Percentiles rank a stretch among this genome's conserved stretches.
Conservation (phyloP, 2,888 invertebrate genomes). For the Bembecia ichneumoniformis region DNA sequence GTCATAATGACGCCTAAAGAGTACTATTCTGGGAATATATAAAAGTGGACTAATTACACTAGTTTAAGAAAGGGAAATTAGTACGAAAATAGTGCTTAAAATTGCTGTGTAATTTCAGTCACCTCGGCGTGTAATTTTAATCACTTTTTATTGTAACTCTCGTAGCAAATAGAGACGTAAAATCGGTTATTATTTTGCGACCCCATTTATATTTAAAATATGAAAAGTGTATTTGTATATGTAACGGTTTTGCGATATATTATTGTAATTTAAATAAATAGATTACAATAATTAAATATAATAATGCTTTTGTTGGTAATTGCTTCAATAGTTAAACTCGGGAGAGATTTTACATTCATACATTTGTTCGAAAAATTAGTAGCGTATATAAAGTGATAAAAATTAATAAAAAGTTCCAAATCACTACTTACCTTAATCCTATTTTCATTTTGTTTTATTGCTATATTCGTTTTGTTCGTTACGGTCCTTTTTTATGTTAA, state of each 20-base stretch:
- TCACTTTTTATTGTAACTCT: neutral
- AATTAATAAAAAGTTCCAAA: too few species aligned
- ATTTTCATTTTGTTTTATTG: too few species aligned
- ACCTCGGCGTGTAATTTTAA: neutral
- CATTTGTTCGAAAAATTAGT: too few species aligned
- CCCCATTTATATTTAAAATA: neutral
- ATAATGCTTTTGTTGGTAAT: too few species aligned
- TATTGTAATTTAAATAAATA: neutral
- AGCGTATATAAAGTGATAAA: too few species aligned
- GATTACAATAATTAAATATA: too few species aligned
- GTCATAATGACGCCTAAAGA: neutral
- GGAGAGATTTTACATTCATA: too few species aligned
- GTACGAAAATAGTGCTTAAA: neutral
- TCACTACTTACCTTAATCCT: too few species aligned
- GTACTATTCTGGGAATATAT: neutral
- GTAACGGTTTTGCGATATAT: neutral
- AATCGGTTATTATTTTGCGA: neutral
- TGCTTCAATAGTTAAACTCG: too few species aligned
- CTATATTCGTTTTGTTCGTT: too few species aligned
- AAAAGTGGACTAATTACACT: neutral
- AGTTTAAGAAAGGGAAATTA: neutral
- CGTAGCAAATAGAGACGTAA: neutral
- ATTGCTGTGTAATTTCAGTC: neutral
- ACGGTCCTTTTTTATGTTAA: too few species aligned
- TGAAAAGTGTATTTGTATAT: neutral